Evolutionary conservation across 2,888 invertebrate species (phyloP).

Genomic region (Trissoscelio sp.): DNA sequence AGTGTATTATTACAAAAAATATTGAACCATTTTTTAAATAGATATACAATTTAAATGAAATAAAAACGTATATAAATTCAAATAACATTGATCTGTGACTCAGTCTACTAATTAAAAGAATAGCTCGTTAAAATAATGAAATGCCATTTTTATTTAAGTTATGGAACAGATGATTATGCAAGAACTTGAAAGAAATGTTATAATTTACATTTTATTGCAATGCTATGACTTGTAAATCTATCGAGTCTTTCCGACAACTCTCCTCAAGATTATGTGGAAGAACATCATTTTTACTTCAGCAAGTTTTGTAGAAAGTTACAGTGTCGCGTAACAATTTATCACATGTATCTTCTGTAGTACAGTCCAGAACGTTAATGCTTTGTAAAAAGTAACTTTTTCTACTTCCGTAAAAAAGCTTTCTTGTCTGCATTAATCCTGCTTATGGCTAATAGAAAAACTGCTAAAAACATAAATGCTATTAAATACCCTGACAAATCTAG

Average conservation of each 20-base stretch:
- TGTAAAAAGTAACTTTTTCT: conserved; percentile 38
- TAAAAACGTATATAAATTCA: no score
- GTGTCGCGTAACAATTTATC: conserved; percentile 35
- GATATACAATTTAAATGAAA: no score
- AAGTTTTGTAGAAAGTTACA: conserved; percentile 29
- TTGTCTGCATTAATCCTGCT: conserved; percentile 14
- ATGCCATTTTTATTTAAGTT: not conserved
- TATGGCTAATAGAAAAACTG: conserved; percentile 12
- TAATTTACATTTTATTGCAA: not conserved
- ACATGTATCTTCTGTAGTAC: conserved; percentile 20
- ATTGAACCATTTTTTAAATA: no score
- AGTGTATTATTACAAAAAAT: no score
- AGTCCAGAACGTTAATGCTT: conserved; percentile 17
- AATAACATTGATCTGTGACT: no score
- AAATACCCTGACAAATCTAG: not conserved
- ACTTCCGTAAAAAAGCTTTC: conserved; percentile 13
- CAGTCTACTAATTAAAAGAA: no score
- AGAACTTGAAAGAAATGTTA: not conserved
- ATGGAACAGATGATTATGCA: not conserved
- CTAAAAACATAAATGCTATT: conserved; percentile 11
- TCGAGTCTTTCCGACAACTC: conserved; percentile 3
- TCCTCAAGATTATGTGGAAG: conserved; percentile 27
- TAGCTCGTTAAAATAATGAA: not conserved
- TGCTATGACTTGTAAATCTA: conserved; percentile 7
- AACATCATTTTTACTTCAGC: conserved; percentile 38